phyloP scores from a whole-genome alignment of 2,113 vertebrate genomes.

The Ceyx melanurus region DNA sequence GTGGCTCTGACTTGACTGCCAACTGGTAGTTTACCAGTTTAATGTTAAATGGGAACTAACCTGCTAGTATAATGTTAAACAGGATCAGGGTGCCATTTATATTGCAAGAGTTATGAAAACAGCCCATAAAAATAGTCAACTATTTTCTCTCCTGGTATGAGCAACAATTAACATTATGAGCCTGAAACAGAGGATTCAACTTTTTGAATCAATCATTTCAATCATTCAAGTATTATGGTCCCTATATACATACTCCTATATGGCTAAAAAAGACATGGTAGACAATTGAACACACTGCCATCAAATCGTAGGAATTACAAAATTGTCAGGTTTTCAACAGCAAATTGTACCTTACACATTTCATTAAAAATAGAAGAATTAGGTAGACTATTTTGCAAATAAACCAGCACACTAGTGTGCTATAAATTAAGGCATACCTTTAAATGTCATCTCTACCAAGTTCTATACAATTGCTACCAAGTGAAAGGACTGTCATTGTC shows the following conservation, averaged over 20 bases:
- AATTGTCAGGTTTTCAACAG: conserved; percentile 73
- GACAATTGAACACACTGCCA: conserved; percentile 72
- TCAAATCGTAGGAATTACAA: conserved; percentile 75
- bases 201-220: conserved; percentile 44
- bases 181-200: conserved; percentile 46
- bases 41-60: conserved; percentile 15
- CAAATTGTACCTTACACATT: conserved; percentile 74
- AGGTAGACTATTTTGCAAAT: conserved; percentile 76
- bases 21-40: conserved; percentile 49
- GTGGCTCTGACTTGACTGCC: conserved; percentile 48
- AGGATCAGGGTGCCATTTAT: neutral
- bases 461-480: conserved; percentile 77
- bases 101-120: conserved; percentile 18
- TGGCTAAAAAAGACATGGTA: conserved; percentile 70
- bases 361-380: conserved; percentile 81
- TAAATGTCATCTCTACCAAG: conserved; percentile 71
- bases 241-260: conserved; percentile 56
- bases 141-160: conserved; percentile 59
- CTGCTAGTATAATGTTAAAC: conserved; percentile 41
- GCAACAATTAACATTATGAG: conserved; percentile 51
- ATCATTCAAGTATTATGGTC: conserved; percentile 76
- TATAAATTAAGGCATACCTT: conserved; percentile 71
- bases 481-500: conserved; percentile 75
- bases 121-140: conserved; percentile 67
- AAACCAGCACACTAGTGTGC: conserved; percentile 74